phyloP scores from a whole-genome alignment of 2,797 vertebrate species.

The Artibeus lituratus region DNA sequence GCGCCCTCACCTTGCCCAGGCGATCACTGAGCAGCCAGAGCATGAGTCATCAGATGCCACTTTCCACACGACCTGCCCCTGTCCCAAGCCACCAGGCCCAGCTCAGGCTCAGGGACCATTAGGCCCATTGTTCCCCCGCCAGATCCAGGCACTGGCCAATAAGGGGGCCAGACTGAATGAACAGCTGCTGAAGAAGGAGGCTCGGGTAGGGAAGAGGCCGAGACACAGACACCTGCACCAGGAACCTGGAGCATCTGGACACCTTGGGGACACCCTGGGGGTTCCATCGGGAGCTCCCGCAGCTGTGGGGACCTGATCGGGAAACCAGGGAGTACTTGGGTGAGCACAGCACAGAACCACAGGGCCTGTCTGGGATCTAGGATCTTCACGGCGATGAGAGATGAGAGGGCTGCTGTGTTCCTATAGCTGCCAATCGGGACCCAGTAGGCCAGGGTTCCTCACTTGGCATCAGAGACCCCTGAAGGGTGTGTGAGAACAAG shows the following conservation, averaged over 20 bases:
- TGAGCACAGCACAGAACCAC: background rate
- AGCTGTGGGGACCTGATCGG: background rate
- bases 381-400: background rate
- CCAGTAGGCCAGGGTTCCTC: rapidly evolving
- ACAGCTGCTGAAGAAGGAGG: too few relatives aligned
- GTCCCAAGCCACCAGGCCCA: background rate
- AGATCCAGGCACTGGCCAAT: background rate
- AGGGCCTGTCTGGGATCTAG: background rate
- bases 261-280: too few relatives aligned
- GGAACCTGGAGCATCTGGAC: background rate
- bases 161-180: background rate
- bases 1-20: background rate
- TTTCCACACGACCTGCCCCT: background rate
- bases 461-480: background rate
- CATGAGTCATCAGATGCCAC: background rate
- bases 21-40: background rate
- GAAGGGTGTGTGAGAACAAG: background rate
- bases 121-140: background rate
- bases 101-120: rapidly evolving
- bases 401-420: background rate
- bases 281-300: background rate
- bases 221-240: too few relatives aligned
- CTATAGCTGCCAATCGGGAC: rapidly evolving
- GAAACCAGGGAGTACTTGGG: background rate
- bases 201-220: rapidly evolving